Evolutionary conservation across 2,888 invertebrate genomes (phyloP).

Genomic region (Dryococelus australis): DNA sequence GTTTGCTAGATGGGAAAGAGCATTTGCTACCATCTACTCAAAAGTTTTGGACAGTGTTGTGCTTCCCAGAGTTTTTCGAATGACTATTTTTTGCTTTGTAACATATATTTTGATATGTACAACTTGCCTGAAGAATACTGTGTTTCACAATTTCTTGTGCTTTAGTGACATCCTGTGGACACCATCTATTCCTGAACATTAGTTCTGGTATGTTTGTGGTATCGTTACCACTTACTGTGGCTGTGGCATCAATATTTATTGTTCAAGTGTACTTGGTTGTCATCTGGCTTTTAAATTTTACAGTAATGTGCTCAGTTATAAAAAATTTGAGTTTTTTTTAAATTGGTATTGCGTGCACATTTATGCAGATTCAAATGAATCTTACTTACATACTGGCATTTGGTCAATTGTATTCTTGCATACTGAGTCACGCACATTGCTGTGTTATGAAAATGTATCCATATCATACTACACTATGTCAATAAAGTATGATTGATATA

Average conservation of each 20-base stretch:
- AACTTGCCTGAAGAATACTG: not conserved
- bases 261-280: not conserved
- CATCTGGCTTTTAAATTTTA: not conserved
- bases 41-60: not conserved
- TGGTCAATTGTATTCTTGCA: not conserved
- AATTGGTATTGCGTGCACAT: not conserved
- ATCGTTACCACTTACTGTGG: not conserved
- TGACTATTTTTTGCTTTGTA: not conserved
- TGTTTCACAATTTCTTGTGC: not conserved
- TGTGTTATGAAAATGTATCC: not conserved
- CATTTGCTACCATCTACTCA: not conserved
- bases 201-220: not conserved
- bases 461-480: not conserved
- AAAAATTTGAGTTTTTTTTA: not conserved
- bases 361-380: not conserved
- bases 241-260: conserved; percentile 16
- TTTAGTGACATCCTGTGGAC: not conserved
- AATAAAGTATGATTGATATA: not conserved
- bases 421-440: not conserved
- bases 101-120: not conserved
- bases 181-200: not conserved
- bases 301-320: not conserved
- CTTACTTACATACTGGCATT: not conserved
- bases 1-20: not conserved
- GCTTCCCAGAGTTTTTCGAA: not conserved